Evolutionary conservation across 2,797 vertebrate genomes (phyloP).

Genomic region (Staurois parvus): DNA sequence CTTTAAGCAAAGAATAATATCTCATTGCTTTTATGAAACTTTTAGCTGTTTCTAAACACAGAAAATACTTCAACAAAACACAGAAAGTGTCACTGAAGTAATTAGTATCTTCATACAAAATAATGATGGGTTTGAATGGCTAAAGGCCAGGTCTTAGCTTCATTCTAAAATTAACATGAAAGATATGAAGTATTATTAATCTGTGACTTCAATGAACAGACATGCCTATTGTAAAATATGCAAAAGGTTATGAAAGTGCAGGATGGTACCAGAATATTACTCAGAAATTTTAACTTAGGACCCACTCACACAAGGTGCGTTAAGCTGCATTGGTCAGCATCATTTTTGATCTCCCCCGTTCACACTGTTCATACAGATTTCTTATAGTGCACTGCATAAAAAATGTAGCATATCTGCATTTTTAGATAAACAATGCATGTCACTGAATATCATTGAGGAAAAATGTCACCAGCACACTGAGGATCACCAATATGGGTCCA

Average conservation of each 20-base stretch:
- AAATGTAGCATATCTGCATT: too few species aligned
- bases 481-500: too few species aligned
- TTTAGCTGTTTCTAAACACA: not conserved
- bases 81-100: not conserved
- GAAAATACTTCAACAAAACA: not conserved
- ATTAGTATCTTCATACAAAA: constrained; percentile 10
- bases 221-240: not conserved
- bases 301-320: not conserved
- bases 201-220: constrained; percentile 7
- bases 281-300: not conserved
- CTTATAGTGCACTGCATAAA: too few species aligned
- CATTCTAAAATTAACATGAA: constrained; percentile 29
- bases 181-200: constrained; percentile 28
- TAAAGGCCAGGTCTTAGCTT: constrained; percentile 11
- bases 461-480: too few species aligned
- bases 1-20: not conserved
- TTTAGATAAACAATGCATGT: too few species aligned
- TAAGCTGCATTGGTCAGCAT: not conserved
- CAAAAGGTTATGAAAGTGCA: constrained; percentile 10
- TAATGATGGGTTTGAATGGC: constrained; percentile 18
- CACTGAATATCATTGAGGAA: too few species aligned
- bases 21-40: not conserved
- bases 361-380: too few species aligned
- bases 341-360: too few species aligned
- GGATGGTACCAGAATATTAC: not conserved